Evolutionary conservation across 2,888 invertebrate genomes (phyloP), one percentile per base, ranked within the genome.

Genomic region (Lampropteryx suffumata): DNA sequence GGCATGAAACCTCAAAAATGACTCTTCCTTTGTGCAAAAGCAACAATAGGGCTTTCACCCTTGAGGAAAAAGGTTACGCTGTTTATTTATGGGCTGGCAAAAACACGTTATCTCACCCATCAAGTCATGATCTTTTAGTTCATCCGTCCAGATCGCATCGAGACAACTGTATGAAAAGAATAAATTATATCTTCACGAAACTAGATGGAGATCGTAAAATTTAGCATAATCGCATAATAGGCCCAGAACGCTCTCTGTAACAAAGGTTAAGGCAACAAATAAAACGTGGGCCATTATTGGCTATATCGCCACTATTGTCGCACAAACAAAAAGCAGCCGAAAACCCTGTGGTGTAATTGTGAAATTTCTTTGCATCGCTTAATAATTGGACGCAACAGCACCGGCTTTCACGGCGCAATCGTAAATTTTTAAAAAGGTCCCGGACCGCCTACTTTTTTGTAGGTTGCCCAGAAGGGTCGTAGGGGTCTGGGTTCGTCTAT

Each of bases 341-440:
- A 71, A 65, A 59, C 59, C 68, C 62, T 64, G 62, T 59, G 65
- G 59, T 62, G 70, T 75, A 76, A 79, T 81, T 73, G 75, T 73
- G 64, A 71, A 78, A 76, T 78, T 78, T 72, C 77, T 71, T 76
- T 73, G 74, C 75, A 70, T 60, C 65, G 61, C 61, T 30, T n/a
- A n/a, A 66, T 78, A 79, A 78, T 79, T 76, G 78, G 72, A 59
- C 64, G 66, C 67, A 70, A 57, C 55, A 64, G 67, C 55, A 62
- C 65, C 64, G 65, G 71, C 77, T 79, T 84, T 81, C 78, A 73
- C 73, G 45, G 72, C 69, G 63, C 61, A 70, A 66, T 73, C 79
- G 79, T 79, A 79, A 81, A 82, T 82, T 79, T 67, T 11, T n/a
- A 28, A 81, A 80, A 76, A 75, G 75, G 73, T 65, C 73, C 69